Evolutionary conservation across 1,140 invertebrate genomes (phyloP), one percentile per base, ranked within the genome.

Genomic region (Aradophagus sp.): DNA sequence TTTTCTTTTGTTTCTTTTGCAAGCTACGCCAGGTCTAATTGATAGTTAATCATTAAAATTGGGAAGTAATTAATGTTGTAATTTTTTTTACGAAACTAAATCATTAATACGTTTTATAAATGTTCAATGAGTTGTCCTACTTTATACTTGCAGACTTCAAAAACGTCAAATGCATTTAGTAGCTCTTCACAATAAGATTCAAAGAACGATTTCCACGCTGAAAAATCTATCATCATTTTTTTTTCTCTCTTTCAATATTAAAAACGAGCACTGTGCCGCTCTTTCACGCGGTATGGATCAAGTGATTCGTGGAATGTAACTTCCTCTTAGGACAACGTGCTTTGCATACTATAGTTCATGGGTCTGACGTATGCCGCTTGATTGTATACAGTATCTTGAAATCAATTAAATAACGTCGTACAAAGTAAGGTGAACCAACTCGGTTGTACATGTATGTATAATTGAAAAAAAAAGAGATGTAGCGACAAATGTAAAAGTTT

Each of bases 251-350:
- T 20, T 5, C 3, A 44, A 41, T 59, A 45, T 59, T 16, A 42
- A 50, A 42, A 48, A 45, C 15, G 31, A 13, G 8, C 29, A 62
- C 15, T 20, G 8, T 11, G 11, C 16, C 10, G 13, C 35, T 58
- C 56, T 67, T 32, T 39, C 32, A 38, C 45, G 23, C 16, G 27
- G 23, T 56, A 47, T 45, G 36, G 55, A 66, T 62, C 44, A 48
- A 53, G 53, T 35, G 45, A 48, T 71, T 65, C 68, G 48, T 42
- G 48, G 68, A 71, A 65, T 65, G 68, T 55, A 41, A 63, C 68
- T 71, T 71, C 68, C 68, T 65, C 68, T 71, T 65, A 50, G 52
- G 27, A 55, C 55, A 47, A 71, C 67, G 59, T 71, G 59, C 52
- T 65, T 65, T 59, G 53, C 59, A 17, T 63, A 63, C 53, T 58